These are phyloP conservation scores for Austrolebias charrua DNA, from an alignment of 2,797 vertebrate species.

Conservation along the genomic window DNA sequence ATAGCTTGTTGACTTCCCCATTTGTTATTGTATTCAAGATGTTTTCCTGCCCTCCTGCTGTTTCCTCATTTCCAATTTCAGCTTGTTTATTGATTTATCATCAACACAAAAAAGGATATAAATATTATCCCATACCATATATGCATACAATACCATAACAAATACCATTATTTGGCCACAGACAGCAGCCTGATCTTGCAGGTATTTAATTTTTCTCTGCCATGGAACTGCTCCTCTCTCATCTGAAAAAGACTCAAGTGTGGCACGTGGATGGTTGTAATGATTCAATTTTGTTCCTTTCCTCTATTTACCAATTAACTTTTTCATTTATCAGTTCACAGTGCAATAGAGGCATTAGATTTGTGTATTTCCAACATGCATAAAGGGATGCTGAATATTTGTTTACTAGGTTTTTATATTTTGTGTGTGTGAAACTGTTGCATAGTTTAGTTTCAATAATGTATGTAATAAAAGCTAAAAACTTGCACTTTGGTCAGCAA, in stretches of 20 bases:
- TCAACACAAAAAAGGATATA: constrained; percentile 1
- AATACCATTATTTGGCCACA: neutral
- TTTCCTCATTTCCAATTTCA: neutral
- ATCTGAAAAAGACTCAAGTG: neutral
- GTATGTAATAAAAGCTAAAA: neutral
- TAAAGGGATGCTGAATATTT: neutral
- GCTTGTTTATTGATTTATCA: constrained; percentile 1
- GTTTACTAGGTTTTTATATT: neutral
- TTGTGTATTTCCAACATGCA: neutral
- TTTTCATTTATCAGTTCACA: neutral
- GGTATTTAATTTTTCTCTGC: neutral
- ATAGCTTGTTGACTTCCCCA: neutral
- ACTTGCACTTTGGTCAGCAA: neutral
- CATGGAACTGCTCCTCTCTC: neutral
- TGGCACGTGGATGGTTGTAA: neutral
- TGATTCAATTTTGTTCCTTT: neutral
- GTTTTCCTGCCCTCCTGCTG: neutral
- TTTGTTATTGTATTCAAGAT: neutral
- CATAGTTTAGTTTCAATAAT: neutral
- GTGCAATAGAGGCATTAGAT: neutral
- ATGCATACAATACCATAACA: no score
- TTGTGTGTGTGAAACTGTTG: neutral
- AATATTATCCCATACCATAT: neutral
- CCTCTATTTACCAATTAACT: neutral
- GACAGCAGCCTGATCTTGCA: neutral